Conservation (phyloP, 2,797 vertebrate species). For the Anguilla pacifica region DNA sequence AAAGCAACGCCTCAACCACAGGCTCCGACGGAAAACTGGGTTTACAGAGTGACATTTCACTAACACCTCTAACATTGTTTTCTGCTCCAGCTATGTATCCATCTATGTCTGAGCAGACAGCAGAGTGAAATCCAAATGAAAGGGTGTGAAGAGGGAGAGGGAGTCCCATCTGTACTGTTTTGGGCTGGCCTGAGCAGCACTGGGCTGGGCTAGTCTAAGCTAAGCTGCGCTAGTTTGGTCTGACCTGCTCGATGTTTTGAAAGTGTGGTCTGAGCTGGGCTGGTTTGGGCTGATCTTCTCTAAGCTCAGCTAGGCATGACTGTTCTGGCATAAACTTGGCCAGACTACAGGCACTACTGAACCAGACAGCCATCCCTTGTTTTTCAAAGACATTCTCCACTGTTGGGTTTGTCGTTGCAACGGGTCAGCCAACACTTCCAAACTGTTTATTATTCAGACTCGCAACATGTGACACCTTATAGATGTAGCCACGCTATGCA, state of each 20-base stretch:
- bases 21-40: background rate
- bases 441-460: constrained; percentile 13
- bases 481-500: background rate
- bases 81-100: background rate
- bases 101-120: background rate
- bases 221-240: background rate
- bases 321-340: background rate
- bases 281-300: background rate
- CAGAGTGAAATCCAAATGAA: background rate
- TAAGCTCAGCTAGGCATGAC: background rate
- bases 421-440: background rate
- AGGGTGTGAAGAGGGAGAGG: background rate
- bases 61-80: background rate
- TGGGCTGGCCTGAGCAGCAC: background rate
- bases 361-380: background rate
- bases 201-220: background rate
- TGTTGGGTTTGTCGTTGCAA: background rate
- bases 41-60: background rate
- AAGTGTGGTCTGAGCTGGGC: background rate
- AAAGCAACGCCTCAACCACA: background rate
- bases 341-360: background rate
- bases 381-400: constrained; percentile 8
- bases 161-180: background rate
- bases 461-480: background rate
- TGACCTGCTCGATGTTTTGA: background rate